Percentiles rank a stretch among this genome's conserved stretches.
These are phyloP conservation scores for Indicator maculatus DNA, from an alignment of 2,113 vertebrate species.

Conservation along the genomic window DNA sequence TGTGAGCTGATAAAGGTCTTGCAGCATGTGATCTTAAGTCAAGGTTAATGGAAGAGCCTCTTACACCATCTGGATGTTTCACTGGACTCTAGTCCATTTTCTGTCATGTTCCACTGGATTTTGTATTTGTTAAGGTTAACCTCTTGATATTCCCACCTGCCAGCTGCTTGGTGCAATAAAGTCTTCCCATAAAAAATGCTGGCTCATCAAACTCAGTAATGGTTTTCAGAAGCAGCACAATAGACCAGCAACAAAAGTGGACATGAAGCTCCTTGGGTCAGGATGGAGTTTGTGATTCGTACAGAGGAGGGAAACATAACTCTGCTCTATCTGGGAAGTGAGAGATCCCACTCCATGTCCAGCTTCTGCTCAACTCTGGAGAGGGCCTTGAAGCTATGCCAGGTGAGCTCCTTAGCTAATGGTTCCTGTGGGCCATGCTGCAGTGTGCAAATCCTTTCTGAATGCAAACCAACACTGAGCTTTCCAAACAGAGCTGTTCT, in stretches of 20 bases:
- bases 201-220: neutral
- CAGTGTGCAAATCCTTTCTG: neutral
- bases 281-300: neutral
- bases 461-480: neutral
- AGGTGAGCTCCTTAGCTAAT: accelerated
- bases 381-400: neutral
- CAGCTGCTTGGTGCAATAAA: neutral
- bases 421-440: neutral
- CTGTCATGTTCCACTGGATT: neutral
- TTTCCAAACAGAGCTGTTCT: neutral
- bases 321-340: neutral
- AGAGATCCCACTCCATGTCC: neutral
- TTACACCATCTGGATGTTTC: neutral
- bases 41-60: neutral
- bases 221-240: neutral
- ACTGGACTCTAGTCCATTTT: neutral
- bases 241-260: neutral
- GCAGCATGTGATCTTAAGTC: neutral
- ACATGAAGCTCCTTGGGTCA: neutral
- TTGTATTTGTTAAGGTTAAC: neutral
- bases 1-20: neutral
- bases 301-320: neutral
- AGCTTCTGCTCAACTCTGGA: neutral
- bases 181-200: neutral
- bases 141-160: neutral